A percentile compares a stretch with the other conserved stretches of the same genome.
Conservation (phyloP, 2,888 invertebrate genomes). For the Hypsopygia costalis region DNA sequence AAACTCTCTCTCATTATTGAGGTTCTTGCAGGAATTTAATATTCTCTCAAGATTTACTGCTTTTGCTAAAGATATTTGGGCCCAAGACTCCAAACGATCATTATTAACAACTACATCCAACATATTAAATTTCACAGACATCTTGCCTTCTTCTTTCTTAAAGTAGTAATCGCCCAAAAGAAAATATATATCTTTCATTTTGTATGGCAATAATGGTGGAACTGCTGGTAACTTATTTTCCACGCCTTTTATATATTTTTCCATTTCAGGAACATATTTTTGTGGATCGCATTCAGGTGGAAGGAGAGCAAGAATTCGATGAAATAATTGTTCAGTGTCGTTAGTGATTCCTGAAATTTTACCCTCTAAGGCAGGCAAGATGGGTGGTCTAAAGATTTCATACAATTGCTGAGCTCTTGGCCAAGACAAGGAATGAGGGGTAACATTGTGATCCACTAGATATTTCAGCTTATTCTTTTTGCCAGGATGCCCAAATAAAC, state of each 20-base stretch:
- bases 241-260: slow-evolving; percentile 84
- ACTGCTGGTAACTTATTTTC: slow-evolving; percentile 76
- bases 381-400: slow-evolving; percentile 89
- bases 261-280: slow-evolving; percentile 81
- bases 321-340: slow-evolving; percentile 88
- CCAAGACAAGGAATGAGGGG: slow-evolving; percentile 86
- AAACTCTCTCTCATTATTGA: slow-evolving; percentile 82
- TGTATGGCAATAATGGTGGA: slow-evolving; percentile 76
- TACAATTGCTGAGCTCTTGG: slow-evolving; percentile 87
- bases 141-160: slow-evolving; percentile 88
- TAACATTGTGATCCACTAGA: slow-evolving; percentile 88
- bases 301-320: slow-evolving; percentile 84
- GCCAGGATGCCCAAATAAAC: slow-evolving; percentile 91
- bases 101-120: slow-evolving; percentile 91
- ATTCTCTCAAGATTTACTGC: slow-evolving; percentile 89
- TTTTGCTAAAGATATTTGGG: slow-evolving; percentile 91
- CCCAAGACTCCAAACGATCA: slow-evolving; percentile 94
- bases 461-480: slow-evolving; percentile 82
- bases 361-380: slow-evolving; percentile 91
- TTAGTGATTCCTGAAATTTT: slow-evolving; percentile 87
- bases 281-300: slow-evolving; percentile 85
- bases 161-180: slow-evolving; percentile 96
- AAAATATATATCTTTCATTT: slow-evolving; percentile 90
- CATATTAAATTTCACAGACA: slow-evolving; percentile 90
- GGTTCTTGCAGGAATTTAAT: slow-evolving; percentile 86